Percentiles rank a stretch among this genome's conserved stretches.
Evolutionary conservation across 2,888 invertebrate genomes (phyloP).

Genomic region (Formica aserva): DNA sequence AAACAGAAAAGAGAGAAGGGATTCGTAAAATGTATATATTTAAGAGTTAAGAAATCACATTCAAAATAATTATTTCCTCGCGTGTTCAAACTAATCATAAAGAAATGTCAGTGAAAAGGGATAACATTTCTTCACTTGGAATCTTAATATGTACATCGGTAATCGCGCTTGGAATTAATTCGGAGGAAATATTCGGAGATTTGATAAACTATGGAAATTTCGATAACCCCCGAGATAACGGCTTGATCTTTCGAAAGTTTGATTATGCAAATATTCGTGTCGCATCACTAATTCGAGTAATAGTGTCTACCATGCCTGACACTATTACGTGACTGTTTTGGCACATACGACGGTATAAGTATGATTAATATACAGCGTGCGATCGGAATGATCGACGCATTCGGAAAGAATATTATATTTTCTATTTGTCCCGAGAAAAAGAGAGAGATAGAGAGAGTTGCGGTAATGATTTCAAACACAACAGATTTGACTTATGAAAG

Average conservation of each 20-base stretch:
- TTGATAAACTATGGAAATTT: not conserved
- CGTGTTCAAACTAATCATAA: not conserved
- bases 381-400: conserved; percentile 46
- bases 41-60: not conserved
- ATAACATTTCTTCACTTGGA: not conserved
- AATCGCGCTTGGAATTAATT: not conserved
- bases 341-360: conserved; percentile 14
- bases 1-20: not conserved
- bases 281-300: conserved; percentile 33
- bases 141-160: not conserved
- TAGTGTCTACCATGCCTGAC: conserved; percentile 13
- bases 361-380: conserved; percentile 52
- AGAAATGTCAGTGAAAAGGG: not conserved
- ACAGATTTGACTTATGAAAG: conserved; percentile 50
- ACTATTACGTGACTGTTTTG: conserved; percentile 49
- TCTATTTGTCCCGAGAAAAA: conserved; percentile 23
- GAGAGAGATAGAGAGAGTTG: conserved; percentile 15
- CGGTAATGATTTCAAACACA: conserved; percentile 59
- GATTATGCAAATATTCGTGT: conserved; percentile 49
- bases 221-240: not conserved
- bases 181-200: not conserved
- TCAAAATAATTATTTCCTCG: not conserved
- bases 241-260: conserved; percentile 37
- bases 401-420: conserved; percentile 44
- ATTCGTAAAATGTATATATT: not conserved